A percentile compares a stretch with the other conserved stretches of the same genome.
Evolutionary conservation across 1,140 invertebrate genomes (phyloP).

Genomic region (Caenorhabditis brenneri): DNA sequence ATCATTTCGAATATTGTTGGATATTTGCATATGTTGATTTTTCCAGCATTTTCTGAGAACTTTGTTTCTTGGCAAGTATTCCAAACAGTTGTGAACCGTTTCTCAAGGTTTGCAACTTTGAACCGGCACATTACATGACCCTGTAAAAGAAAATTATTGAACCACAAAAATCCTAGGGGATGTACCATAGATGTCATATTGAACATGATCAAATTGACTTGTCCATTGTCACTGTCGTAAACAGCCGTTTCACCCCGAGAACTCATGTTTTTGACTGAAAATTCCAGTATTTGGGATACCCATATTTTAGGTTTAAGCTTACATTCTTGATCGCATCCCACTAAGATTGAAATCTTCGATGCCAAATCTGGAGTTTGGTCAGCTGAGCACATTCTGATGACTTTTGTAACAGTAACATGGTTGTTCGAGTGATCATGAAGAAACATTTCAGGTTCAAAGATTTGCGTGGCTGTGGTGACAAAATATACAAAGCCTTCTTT

Average conservation of each 20-base stretch:
- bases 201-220: neutral
- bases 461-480: neutral
- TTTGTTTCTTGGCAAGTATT: slow-evolving; percentile 4
- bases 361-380: slow-evolving; percentile 15
- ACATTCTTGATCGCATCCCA: slow-evolving; percentile 17
- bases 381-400: neutral
- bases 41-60: neutral
- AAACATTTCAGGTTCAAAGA: neutral
- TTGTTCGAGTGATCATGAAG: neutral
- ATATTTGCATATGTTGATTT: neutral
- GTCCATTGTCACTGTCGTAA: neutral
- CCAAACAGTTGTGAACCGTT: slow-evolving; percentile 30
- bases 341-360: neutral
- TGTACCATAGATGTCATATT: neutral
- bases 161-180: neutral
- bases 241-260: neutral
- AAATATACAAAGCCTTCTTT: slow-evolving; percentile 16
- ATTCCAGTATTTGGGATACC: too few relatives aligned
- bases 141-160: neutral
- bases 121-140: slow-evolving; percentile 27
- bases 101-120: neutral
- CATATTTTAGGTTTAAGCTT: neutral
- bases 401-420: neutral
- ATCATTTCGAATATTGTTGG: neutral
- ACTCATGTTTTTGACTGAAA: neutral